Base-by-base conservation (phyloP, 2,113 vertebrate species). In the Heterochromis multidens region DNA sequence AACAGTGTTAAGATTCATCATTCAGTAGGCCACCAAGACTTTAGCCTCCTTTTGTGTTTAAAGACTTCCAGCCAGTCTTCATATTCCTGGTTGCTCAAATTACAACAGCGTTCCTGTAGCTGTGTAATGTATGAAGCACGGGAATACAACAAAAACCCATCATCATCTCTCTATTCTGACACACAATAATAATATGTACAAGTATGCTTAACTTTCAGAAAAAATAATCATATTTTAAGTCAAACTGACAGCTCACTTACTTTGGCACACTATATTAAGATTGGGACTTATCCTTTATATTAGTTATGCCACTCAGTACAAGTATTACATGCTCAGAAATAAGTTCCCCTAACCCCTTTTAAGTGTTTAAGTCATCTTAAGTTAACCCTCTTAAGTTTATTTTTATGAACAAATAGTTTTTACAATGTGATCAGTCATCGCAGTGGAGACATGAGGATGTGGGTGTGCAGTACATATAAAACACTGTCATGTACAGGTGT, bases 381-480 rank as follows among this genome's bases (percentile, higher is more conserved):
- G 11, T 43, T 40, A 40, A 40, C 37, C 37, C 40, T 43, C 40
- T 35, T 35, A 6, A 35, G 33, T 35, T 35, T 35, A 5, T 43
- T 43, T 43, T 13, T 43, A 3, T 3, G 14, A 49, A 16, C 46
- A 49, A 49, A 49, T 29, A 0, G 65, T 29, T 72, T 49, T 72
- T 21, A 29, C 29, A 21, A 4, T 29, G 40, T 10, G 0, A 72
- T 49, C 37, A 46, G 65, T 46, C 23, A 70, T 46, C 0, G 9
- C 25, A 72, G 65, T 49, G 43, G 43, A 74, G 0, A 31, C 67
- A n/a, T 31, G 31, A n/a, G 43, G 21, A 52, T 72, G 25, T 11
- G 0, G 0, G 0, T 13, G 0, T 31, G 29, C 3, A 12, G 49
- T 52, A 13, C 0, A 70, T 2, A 52, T 40, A 19, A 31, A 33